Base-by-base conservation (phyloP, 1,140 invertebrate species). In the Bombus turneri region DNA sequence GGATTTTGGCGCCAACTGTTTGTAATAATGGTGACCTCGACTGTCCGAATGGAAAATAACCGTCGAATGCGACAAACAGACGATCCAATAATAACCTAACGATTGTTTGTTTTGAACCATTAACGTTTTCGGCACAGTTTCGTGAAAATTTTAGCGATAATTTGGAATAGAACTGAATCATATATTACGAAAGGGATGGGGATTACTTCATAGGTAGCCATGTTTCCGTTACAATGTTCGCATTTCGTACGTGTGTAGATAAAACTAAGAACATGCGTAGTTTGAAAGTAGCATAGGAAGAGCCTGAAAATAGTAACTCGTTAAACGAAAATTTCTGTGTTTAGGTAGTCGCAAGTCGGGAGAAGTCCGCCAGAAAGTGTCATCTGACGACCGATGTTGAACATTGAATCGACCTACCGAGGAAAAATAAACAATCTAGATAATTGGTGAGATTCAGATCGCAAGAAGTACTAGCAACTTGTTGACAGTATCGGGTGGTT, bases 1-100 rank as follows among this genome's bases (percentile, higher is more conserved):
- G 31, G 69, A 88, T 86, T 89, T 89, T 77, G 87, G 69, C 75
- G 87, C 62, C 80, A 85, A 85, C 31, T 64, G 57, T 31, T 12
- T 3, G 12, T 22, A n/a, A 59, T n/a, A 77, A 18, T 53, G 39
- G 53, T 43, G 13, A 8, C 39, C n/a, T 53, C 43, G 62, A 39
- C 6, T 1, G 9, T n/a, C 37, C 41, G 31, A 59, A 39, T 22
- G n/a, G n/a, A 47, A 71, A 74, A 83, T 31, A 74, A 64, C n/a
- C 31, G 53, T 5, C n/a, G 37, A 47, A 37, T 5, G 64, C 25
- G 31, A 53, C 47, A n/a, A 57, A 59, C 71, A 22, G 5, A 37
- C 9, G 22, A 34, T 22, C 28, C 37, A 80, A 37, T 53, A 74
- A 62, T 53, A 73, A 59, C 43, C 12, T n/a, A 9, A 43, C 22